Evolutionary conservation across 2,797 vertebrate species (phyloP), one percentile per base, ranked within the genome.

Genomic region (Ataeniobius toweri): DNA sequence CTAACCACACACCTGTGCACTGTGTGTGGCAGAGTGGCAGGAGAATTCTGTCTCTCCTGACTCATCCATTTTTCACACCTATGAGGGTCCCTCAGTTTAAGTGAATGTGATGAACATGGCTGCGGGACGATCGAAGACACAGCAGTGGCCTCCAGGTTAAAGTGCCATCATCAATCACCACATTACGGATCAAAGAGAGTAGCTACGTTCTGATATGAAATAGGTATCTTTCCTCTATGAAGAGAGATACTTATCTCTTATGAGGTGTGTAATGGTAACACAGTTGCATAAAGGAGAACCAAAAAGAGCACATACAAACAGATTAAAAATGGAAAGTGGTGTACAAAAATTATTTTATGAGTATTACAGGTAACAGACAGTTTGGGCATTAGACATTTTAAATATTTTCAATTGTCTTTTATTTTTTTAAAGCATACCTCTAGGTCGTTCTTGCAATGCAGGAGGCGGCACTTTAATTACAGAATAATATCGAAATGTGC

Each of bases 111-210:
- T 83, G 75, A 87, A 88, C 88, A 86, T 67, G 75, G 86, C 89
- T 83, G 76, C 24, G 3, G 87, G 88, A 87, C 83, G 83, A 89
- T 84, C n/a, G 79, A 87, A 88, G 88, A 92, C 88, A 86, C 88
- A 87, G 90, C 75, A 8, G 85, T 84, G 76, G 74, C 78, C 76
- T 82, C 78, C 39, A 79, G 83, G 82, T 93, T 91, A 80, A 91
- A 94, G 83, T 87, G 87, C 80, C 85, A 76, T 41, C 80, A 93
- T 93, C 86, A 86, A 91, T 93, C 88, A 87, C 51, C 14, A 76
- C 78, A 83, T 89, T 90, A 89, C 85, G 75, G 86, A 87, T 93
- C 88, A 91, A 85, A 82, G 73, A 79, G 76, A 22, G 61, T 4
- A 12, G 75, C 69, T 84, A 84, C 63, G 85, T 81, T 80, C 78